Evolutionary conservation across 2,888 invertebrate species (phyloP).

Genomic region (Autographa pulchrina): DNA sequence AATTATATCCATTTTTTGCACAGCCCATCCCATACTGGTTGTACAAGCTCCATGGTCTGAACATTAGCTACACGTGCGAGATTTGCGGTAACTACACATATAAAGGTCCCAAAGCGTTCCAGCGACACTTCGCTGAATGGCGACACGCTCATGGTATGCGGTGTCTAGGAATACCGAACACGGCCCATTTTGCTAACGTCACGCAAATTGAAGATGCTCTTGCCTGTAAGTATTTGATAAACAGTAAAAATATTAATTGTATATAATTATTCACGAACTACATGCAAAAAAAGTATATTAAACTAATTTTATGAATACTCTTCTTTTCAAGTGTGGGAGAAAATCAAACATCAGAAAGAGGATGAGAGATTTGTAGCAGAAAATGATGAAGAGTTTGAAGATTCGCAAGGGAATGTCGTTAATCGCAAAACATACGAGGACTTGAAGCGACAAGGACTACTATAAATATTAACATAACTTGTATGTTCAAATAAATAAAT

Average conservation of each 20-base stretch:
- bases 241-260: neutral
- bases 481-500: slow-evolving; percentile 30
- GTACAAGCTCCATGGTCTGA: slow-evolving; percentile 99
- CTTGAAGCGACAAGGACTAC: slow-evolving; percentile 98
- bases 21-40: slow-evolving; percentile 97
- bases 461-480: slow-evolving; percentile 87
- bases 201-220: slow-evolving; percentile 99
- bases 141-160: slow-evolving; percentile 98
- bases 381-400: slow-evolving; percentile 99
- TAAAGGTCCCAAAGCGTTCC: slow-evolving; percentile 99
- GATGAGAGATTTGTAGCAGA: slow-evolving; percentile 98
- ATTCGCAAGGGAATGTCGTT: slow-evolving; percentile 99
- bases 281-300: neutral
- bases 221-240: slow-evolving; percentile 91
- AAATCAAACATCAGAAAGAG: slow-evolving; percentile 98
- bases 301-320: neutral
- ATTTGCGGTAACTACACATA: slow-evolving; percentile 99
- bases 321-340: slow-evolving; percentile 96
- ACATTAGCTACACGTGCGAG: slow-evolving; percentile 99
- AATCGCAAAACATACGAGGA: slow-evolving; percentile 99
- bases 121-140: slow-evolving; percentile 99
- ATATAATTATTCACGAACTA: no score
- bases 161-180: slow-evolving; percentile 99
- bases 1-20: slow-evolving; percentile 30
- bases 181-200: slow-evolving; percentile 99